phyloP scores from a whole-genome alignment of 2,113 vertebrate genomes.

The Sinocyclocheilus rhinocerous region DNA sequence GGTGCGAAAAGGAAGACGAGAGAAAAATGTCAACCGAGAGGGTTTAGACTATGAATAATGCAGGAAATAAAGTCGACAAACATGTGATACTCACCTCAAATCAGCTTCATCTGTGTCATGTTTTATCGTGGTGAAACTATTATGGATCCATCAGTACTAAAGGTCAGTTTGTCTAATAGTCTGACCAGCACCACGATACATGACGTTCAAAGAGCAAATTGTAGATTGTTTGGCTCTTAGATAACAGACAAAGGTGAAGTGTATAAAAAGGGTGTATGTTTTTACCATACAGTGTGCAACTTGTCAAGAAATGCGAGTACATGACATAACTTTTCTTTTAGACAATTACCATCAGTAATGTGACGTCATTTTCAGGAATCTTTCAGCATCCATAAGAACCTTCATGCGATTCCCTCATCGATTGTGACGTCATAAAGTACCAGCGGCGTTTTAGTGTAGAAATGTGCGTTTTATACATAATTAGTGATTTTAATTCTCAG shows the following conservation, averaged over 20 bases:
- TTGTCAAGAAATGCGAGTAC: not conserved
- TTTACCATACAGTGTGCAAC: no score
- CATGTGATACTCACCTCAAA: not conserved
- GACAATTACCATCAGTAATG: not conserved
- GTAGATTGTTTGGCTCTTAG: not conserved
- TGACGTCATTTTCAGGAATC: conserved; percentile 60
- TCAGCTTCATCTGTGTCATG: conserved; percentile 3
- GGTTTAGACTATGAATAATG: not conserved
- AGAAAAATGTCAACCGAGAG: conserved; percentile 3
- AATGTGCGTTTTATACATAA: conserved; percentile 1
- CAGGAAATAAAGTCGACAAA: not conserved
- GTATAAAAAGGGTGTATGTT: no score
- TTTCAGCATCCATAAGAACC: conserved; percentile 48
- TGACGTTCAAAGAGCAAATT: conserved; percentile 7
- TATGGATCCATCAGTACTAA: not conserved
- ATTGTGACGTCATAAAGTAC: conserved; percentile 24
- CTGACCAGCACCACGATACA: not conserved
- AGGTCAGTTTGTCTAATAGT: conserved; percentile 18
- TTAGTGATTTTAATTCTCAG: not conserved
- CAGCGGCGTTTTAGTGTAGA: not conserved
- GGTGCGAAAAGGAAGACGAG: not conserved
- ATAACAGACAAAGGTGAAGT: not conserved
- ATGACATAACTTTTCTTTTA: conserved; percentile 5
- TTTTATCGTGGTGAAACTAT: not conserved
- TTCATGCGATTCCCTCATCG: conserved; percentile 63